Evolutionary conservation across 1,140 invertebrate genomes (phyloP).

Genomic region (Ctenoplectra terminalis): DNA sequence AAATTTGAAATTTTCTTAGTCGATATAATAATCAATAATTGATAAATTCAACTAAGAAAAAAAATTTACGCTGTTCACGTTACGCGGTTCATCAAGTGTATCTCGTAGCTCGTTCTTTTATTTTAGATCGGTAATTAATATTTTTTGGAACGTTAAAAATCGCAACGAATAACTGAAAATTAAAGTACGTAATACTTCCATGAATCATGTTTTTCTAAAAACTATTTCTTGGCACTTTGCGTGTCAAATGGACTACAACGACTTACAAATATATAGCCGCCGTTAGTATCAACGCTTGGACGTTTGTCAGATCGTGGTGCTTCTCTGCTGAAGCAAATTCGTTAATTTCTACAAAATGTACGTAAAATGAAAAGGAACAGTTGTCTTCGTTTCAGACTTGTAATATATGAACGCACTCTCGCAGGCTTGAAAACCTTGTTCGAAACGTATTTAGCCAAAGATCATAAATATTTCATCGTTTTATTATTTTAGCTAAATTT

Average conservation of each 20-base stretch:
- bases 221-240: background rate
- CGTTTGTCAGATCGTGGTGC: conserved; percentile 6
- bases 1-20: too few relatives aligned
- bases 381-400: background rate
- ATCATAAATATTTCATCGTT: too few relatives aligned
- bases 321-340: background rate
- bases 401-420: background rate
- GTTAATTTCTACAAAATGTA: background rate
- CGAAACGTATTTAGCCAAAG: background rate
- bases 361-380: background rate
- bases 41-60: too few relatives aligned
- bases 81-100: too few relatives aligned
- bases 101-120: too few relatives aligned
- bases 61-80: too few relatives aligned
- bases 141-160: too few relatives aligned
- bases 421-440: background rate
- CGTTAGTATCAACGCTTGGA: conserved; percentile 35
- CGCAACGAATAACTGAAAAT: too few relatives aligned
- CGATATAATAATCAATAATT: too few relatives aligned
- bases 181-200: background rate
- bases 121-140: too few relatives aligned
- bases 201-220: background rate
- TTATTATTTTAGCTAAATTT: background rate
- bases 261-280: background rate
- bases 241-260: background rate